Percentiles rank a stretch among this genome's conserved stretches.
These are phyloP conservation scores for Dendrolimus pini DNA, from an alignment of 2,888 invertebrate genomes.

Conservation along the genomic window DNA sequence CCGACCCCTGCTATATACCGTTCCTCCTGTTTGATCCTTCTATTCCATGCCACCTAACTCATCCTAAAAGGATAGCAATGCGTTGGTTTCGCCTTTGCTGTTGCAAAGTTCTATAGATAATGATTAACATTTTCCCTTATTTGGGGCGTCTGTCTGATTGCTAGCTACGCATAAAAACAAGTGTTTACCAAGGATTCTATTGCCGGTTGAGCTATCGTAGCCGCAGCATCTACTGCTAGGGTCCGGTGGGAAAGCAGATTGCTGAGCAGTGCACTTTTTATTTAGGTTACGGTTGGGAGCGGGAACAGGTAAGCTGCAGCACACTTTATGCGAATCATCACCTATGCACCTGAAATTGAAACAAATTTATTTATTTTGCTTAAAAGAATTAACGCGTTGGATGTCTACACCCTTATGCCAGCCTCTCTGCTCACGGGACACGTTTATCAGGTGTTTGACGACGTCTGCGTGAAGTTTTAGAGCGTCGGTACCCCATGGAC, in stretches of 20 bases:
- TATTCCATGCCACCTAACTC: no score
- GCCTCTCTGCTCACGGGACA: no score
- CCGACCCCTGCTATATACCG: no score
- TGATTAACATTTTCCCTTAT: neutral
- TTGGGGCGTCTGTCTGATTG: no score
- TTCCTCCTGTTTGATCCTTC: no score
- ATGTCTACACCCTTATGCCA: no score
- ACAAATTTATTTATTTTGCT: no score
- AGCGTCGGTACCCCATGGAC: no score
- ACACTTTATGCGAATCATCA: conserved; percentile 29
- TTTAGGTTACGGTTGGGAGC: neutral
- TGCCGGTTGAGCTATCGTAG: conserved; percentile 26
- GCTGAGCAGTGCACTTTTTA: conserved; percentile 14
- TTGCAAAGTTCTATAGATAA: neutral
- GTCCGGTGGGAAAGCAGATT: conserved; percentile 32
- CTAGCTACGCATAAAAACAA: neutral
- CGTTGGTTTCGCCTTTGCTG: neutral
- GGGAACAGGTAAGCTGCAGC: conserved; percentile 31
- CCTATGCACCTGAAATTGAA: conserved; percentile 26
- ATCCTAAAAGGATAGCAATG: no score
- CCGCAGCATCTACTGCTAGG: conserved; percentile 45
- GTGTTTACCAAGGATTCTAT: conserved; percentile 40
- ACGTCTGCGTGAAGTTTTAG: no score
- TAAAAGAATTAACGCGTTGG: no score
- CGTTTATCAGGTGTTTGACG: no score